phyloP scores from a whole-genome alignment of 1,140 invertebrate species.

The Papilio helenus region DNA sequence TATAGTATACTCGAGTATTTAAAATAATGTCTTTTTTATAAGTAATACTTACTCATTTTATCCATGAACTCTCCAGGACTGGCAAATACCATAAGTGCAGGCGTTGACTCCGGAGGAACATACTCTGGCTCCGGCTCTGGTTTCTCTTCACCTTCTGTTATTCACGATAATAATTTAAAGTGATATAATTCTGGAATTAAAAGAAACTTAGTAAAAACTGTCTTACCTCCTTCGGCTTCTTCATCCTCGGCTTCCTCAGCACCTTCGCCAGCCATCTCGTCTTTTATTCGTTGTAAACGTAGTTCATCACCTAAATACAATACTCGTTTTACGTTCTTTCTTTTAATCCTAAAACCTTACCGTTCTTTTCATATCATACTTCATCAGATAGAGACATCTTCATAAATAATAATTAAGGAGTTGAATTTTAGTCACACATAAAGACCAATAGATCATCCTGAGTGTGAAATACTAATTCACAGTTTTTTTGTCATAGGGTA shows the following conservation, averaged over 20 bases:
- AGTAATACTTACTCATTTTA: conserved; percentile 62
- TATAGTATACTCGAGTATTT: no score
- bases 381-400: no score
- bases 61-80: conserved; percentile 73
- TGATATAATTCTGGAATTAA: not conserved
- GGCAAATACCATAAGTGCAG: conserved; percentile 69
- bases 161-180: not conserved
- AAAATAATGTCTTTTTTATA: not conserved
- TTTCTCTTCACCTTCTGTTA: conserved; percentile 70
- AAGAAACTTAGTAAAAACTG: not conserved
- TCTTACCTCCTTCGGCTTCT: conserved; percentile 61
- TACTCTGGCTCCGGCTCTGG: conserved; percentile 65
- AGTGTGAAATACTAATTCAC: no score
- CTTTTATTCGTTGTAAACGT: conserved; percentile 66
- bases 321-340: not conserved
- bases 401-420: no score
- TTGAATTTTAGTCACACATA: no score
- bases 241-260: conserved; percentile 60
- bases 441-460: no score
- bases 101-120: conserved; percentile 66
- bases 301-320: conserved; percentile 64
- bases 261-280: conserved; percentile 71
- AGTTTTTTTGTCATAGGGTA: no score
- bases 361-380: no score
- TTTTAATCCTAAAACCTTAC: not conserved